A percentile compares a stretch with the other conserved stretches of the same genome.
These are phyloP conservation scores for Dasyprocta punctata DNA, from an alignment of 2,113 vertebrate species.

Conservation along the genomic window DNA sequence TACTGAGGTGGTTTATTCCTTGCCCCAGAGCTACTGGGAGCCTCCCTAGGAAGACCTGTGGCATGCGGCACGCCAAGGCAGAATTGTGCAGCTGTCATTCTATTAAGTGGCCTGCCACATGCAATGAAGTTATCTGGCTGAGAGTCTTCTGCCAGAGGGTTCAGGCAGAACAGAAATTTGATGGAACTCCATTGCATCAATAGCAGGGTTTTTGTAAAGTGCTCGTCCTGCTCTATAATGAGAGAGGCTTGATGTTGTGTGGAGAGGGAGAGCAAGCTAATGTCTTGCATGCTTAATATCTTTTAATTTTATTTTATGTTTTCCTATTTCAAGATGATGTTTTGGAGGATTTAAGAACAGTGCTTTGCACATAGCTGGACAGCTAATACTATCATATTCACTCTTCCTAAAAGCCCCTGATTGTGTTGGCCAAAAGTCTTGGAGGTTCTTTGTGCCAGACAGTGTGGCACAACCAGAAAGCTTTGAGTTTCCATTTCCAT, in stretches of 20 bases:
- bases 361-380: neutral
- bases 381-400: too few relatives aligned
- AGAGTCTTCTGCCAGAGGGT: neutral
- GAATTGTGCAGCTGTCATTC: neutral
- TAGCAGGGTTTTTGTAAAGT: neutral
- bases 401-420: neutral
- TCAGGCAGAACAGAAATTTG: neutral
- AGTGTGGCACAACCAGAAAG: neutral
- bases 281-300: neutral
- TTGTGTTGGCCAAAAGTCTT: neutral
- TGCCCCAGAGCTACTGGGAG: conserved; percentile 54
- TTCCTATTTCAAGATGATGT: neutral
- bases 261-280: neutral
- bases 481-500: neutral
- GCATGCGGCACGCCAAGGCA: neutral
- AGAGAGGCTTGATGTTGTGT: neutral
- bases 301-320: neutral
- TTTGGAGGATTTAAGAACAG: neutral
- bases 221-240: too few relatives aligned
- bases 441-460: neutral
- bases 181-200: fast-evolving
- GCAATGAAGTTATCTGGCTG: conserved; percentile 9
- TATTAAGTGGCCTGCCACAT: neutral
- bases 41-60: neutral
- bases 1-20: conserved; percentile 30